Percentiles rank a stretch among this genome's conserved stretches.
Conservation (phyloP, 2,888 invertebrate species). For the Sussaba pulchella region DNA sequence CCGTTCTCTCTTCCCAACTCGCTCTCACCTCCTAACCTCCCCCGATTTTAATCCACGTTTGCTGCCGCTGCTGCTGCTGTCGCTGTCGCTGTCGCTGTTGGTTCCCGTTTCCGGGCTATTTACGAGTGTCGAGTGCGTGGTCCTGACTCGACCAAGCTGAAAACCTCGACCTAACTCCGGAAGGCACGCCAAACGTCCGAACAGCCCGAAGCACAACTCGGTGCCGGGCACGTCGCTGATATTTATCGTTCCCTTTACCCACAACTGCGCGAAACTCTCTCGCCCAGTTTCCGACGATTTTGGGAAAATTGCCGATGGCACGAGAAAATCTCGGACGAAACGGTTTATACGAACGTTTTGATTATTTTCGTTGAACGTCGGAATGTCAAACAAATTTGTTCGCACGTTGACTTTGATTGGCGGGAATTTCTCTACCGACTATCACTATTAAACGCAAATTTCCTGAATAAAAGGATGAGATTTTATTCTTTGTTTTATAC, state of each 20-base stretch:
- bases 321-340: not conserved
- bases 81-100: not conserved
- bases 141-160: conserved; percentile 7
- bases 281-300: not conserved
- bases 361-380: not conserved
- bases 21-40: not conserved
- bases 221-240: conserved; percentile 21
- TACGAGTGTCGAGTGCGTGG: conserved; percentile 36
- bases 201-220: not conserved
- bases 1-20: too few species aligned
- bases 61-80: not conserved
- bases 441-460: too few species aligned
- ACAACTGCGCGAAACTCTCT: conserved; percentile 6
- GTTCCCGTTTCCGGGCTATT: conserved; percentile 30
- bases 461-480: too few species aligned
- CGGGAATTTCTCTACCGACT: too few species aligned
- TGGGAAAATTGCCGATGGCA: not conserved
- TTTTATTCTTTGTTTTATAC: too few species aligned
- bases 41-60: conserved; percentile 6
- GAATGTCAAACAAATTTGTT: too few species aligned
- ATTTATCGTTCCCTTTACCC: conserved; percentile 22
- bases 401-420: too few species aligned
- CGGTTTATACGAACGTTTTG: not conserved
- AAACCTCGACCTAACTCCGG: conserved; percentile 25
- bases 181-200: not conserved